These are phyloP conservation scores for Leucopsar rothschildi DNA, from an alignment of 2,113 vertebrate genomes.

Conservation along the genomic window DNA sequence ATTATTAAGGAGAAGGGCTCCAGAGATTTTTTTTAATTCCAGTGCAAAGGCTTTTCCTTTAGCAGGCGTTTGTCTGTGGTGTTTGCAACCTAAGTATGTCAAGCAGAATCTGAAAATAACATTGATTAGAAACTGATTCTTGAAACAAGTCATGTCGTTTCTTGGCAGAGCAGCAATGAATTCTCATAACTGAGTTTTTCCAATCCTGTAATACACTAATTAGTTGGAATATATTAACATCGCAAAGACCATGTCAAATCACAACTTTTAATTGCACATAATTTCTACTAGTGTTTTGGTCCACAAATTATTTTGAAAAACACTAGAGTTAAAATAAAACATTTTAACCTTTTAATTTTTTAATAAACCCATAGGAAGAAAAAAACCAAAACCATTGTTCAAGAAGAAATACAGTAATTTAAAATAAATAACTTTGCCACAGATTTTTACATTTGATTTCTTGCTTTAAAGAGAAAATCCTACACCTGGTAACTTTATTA, in stretches of 20 bases:
- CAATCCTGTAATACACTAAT: not conserved
- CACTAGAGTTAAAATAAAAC: not conserved
- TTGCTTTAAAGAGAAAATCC: not conserved
- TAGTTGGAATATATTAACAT: not conserved
- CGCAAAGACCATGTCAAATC: slow-evolving; percentile 1
- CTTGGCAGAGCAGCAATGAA: not conserved
- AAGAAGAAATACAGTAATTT: not conserved
- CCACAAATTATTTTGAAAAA: not conserved
- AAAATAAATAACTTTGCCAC: not conserved
- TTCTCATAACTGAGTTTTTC: not conserved
- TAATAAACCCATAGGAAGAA: not conserved
- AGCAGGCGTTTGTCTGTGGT: not conserved
- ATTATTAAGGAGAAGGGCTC: not conserved
- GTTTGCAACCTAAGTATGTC: not conserved
- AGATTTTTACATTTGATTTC: not conserved
- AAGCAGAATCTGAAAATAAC: not conserved
- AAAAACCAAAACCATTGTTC: not conserved
- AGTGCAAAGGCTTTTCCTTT: not conserved
- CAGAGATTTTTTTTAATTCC: not conserved
- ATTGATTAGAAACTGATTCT: not conserved
- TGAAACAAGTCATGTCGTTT: not conserved
- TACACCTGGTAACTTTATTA: not conserved
- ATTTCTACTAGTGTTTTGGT: not conserved
- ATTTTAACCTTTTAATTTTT: not conserved
- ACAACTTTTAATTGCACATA: not conserved